Evolutionary conservation across 1,140 invertebrate species (phyloP), one percentile per base, ranked within the genome.

Genomic region (Drosophila ercepeae): DNA sequence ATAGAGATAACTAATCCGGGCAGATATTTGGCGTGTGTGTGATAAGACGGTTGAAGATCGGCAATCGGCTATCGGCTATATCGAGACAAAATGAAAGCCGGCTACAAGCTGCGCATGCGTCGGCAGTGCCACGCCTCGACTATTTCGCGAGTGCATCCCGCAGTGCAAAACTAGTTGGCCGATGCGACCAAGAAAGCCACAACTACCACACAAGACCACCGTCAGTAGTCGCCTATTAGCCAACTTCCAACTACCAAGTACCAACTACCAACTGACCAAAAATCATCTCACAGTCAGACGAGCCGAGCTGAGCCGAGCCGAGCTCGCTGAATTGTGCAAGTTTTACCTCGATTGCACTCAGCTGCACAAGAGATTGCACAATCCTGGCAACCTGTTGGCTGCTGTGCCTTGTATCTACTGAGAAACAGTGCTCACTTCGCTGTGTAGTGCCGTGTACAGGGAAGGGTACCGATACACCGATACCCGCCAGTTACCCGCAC

Each of bases 61-160:
- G 49, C 11, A 14, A 48, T 13, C 21, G 55, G 23, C 39, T 25
- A 74, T 63, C 65, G 58, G 25, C 53, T 54, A 63, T n/a, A n/a
- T n/a, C n/a, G n/a, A n/a, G n/a, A n/a, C n/a, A 84, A 84, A 76
- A 84, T 84, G 81, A 84, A 84, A 86, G 72, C 76, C 61, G 75
- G 81, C 69, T 77, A 88, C 49, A 76, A 68, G 82, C 72, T 82
- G 65, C 63, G 64, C 77, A 88, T 81, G 81, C 82, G 81, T 63
- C 54, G 68, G 69, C 77, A 65, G 68, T 32, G 82, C 72, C 53
- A 36, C 51, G 49, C 42, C 32, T 46, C 49, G 19, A 32, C 21
- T 59, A 34, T 21, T 34, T 25, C 32, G 54, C 53, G 34, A 75
- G 61, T 75, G 72, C 77, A 77, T 59, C 42, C 73, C 52, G 52